Percentiles rank a stretch among this genome's conserved stretches.
These are phyloP conservation scores for Monopterus albus DNA, from an alignment of 2,113 vertebrate species.

Conservation along the genomic window DNA sequence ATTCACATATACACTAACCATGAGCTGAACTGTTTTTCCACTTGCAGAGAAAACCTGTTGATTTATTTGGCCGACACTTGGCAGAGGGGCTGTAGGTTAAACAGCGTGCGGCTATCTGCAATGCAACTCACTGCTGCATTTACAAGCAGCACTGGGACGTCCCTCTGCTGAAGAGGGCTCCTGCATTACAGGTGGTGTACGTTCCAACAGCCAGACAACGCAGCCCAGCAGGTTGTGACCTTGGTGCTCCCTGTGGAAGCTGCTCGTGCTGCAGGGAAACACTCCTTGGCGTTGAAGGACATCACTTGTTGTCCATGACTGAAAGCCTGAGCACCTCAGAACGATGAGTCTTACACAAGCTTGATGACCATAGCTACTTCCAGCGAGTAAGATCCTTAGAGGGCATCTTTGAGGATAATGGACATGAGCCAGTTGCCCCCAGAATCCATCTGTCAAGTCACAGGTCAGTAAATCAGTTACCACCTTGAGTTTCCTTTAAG, in stretches of 20 bases:
- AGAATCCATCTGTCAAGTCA: constrained; percentile 68
- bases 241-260: constrained; percentile 9
- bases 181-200: constrained; percentile 44
- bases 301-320: constrained; percentile 25
- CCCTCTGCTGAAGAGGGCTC: constrained; percentile 11
- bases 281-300: constrained; percentile 28
- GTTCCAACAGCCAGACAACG: neutral
- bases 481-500: constrained; percentile 19
- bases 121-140: constrained; percentile 18
- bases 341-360: constrained; percentile 8
- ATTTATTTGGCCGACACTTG: too few relatives aligned
- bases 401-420: constrained; percentile 53
- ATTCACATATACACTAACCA: too few relatives aligned
- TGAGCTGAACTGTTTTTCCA: neutral
- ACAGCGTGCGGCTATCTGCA: constrained; percentile 19
- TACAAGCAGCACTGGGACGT: constrained; percentile 36
- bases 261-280: neutral
- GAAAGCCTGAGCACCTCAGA: constrained; percentile 18
- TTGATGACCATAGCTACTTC: constrained; percentile 10
- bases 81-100: neutral
- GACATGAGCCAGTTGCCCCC: constrained; percentile 41
- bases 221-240: constrained; percentile 26
- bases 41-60: too few relatives aligned
- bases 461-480: too few relatives aligned
- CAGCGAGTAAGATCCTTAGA: neutral